Conservation (phyloP, 2,797 vertebrate genomes). For the Characodon lateralis region DNA sequence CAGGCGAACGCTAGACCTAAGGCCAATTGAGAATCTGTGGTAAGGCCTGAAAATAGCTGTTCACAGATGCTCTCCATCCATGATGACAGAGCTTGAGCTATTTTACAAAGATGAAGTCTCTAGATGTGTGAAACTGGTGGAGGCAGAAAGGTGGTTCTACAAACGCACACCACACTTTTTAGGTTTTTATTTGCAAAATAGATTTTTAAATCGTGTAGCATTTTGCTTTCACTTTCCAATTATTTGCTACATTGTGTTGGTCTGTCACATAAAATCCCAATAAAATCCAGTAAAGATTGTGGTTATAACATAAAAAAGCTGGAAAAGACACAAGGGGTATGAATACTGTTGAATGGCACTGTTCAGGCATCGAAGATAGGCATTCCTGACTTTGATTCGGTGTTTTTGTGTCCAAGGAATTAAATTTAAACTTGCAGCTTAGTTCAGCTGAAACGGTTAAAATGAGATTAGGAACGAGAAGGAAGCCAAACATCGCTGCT, state of each 20-base stretch:
- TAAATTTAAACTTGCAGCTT: constrained; percentile 7
- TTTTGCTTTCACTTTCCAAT: background rate
- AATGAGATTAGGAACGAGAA: constrained; percentile 34
- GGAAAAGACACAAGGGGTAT: background rate
- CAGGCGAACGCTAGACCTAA: background rate
- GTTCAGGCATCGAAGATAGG: background rate
- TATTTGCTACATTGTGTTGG: background rate
- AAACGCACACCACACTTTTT: background rate
- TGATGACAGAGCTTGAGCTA: background rate
- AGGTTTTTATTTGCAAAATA: background rate
- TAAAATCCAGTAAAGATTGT: background rate
- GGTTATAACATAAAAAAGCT: background rate
- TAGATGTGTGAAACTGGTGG: too few relatives aligned
- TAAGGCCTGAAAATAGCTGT: too few relatives aligned
- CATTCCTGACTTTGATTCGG: constrained; percentile 6
- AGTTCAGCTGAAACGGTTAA: constrained; percentile 37
- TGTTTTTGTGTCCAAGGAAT: constrained; percentile 17
- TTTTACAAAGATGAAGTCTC: too few relatives aligned
- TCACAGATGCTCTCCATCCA: background rate
- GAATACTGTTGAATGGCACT: background rate
- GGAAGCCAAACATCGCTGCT: constrained; percentile 34
- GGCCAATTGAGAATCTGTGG: background rate
- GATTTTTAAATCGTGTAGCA: background rate
- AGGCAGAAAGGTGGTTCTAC: background rate
- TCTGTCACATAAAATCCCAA: background rate